Conservation (phyloP, 2,113 vertebrate genomes). For the Columbina picui region DNA sequence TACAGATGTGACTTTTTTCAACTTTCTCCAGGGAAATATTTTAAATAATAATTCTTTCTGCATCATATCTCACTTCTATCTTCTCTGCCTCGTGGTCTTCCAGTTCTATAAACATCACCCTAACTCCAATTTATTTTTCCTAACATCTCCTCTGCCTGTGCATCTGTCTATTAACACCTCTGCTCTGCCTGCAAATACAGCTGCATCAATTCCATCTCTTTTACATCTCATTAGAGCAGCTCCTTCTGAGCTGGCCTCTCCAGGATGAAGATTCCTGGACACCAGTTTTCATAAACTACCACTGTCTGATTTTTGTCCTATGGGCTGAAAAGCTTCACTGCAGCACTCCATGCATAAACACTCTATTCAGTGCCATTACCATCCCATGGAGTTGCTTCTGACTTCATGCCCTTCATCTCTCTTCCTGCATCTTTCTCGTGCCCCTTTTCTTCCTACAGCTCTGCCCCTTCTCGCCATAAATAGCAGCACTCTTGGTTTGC, state of each 20-base stretch:
- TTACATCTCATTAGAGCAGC: constrained; percentile 18
- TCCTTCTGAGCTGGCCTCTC: constrained; percentile 6
- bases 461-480: constrained; percentile 65
- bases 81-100: neutral
- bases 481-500: constrained; percentile 69
- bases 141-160: constrained; percentile 10
- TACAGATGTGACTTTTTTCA: neutral
- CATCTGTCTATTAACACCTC: constrained; percentile 38
- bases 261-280: constrained; percentile 8
- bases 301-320: neutral
- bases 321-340: neutral
- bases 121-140: constrained; percentile 26
- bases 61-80: neutral
- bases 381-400: constrained; percentile 45
- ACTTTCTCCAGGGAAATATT: neutral
- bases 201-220: neutral
- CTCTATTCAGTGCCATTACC: constrained; percentile 18
- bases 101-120: neutral
- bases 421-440: constrained; percentile 42
- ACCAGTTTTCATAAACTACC: neutral
- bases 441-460: constrained; percentile 43
- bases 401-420: constrained; percentile 49
- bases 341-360: neutral
- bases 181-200: neutral
- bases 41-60: neutral